These are phyloP conservation scores for Ischnura elegans DNA, from an alignment of 2,888 invertebrate species.

Conservation along the genomic window DNA sequence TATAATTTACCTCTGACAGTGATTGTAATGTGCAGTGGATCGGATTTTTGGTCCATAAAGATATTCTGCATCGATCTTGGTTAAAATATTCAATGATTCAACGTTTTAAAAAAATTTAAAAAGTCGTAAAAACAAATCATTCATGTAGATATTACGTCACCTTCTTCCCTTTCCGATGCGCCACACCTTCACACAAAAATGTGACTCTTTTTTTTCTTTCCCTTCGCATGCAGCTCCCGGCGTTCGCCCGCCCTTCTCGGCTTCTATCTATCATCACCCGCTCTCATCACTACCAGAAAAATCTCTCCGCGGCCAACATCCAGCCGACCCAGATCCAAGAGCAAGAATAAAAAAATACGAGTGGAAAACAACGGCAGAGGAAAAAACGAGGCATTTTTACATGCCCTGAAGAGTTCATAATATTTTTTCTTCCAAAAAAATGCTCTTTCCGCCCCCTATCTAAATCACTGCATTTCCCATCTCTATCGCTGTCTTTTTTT, in stretches of 20 bases:
- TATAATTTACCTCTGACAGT: too few species aligned
- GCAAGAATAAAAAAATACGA: background rate
- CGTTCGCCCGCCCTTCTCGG: background rate
- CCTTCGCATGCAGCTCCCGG: background rate
- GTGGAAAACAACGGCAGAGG: background rate
- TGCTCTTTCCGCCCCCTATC: background rate
- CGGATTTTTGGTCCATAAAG: too few species aligned
- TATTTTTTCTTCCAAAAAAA: slow-evolving; percentile 35
- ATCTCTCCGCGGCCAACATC: slow-evolving; percentile 16
- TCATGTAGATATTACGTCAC: background rate
- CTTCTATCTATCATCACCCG: slow-evolving; percentile 21
- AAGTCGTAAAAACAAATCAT: too few species aligned
- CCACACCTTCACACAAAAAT: background rate
- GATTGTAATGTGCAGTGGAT: too few species aligned
- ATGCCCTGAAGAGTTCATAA: slow-evolving; percentile 44
- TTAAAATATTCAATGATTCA: too few species aligned
- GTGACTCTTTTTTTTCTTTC: background rate
- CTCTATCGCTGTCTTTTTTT: background rate
- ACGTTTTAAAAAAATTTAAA: too few species aligned
- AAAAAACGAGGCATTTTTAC: slow-evolving; percentile 16
- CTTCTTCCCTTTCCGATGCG: background rate
- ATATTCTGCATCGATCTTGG: too few species aligned
- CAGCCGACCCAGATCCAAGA: slow-evolving; percentile 29
- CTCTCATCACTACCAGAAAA: slow-evolving; percentile 35
- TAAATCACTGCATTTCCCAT: background rate